Evolutionary conservation across 2,113 vertebrate species (phyloP).

Genomic region (Perognathus longimembris): DNA sequence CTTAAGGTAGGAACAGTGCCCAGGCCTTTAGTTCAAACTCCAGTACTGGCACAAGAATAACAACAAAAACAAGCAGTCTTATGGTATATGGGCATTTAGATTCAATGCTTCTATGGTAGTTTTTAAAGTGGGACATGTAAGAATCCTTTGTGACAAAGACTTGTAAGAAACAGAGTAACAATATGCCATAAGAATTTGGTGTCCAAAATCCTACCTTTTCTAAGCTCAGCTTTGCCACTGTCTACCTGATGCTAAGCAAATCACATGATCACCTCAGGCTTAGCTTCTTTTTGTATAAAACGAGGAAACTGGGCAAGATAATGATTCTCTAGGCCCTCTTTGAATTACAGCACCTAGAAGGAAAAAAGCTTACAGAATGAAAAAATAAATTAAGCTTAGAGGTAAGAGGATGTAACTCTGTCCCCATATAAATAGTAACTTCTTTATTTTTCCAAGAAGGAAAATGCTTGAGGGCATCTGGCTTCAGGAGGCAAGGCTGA

Average conservation of each 20-base stretch:
- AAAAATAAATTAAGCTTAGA: conserved; percentile 59
- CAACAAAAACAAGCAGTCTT: background rate
- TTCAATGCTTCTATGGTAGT: background rate
- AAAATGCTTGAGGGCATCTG: conserved; percentile 62
- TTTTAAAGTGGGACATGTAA: background rate
- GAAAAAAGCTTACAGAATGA: conserved; percentile 58
- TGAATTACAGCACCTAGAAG: conserved; percentile 61
- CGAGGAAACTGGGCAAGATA: conserved; percentile 51
- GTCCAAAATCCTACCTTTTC: conserved; percentile 24
- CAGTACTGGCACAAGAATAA: no score
- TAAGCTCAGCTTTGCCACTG: background rate
- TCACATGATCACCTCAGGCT: conserved; percentile 4
- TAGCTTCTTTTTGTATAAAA: conserved; percentile 55
- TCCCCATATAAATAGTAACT: conserved; percentile 47
- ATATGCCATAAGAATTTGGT: conserved; percentile 33
- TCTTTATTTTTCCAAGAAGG: conserved; percentile 51
- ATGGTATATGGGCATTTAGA: conserved; percentile 8
- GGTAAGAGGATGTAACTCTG: conserved; percentile 51
- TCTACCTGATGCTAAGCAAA: background rate
- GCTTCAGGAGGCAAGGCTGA: conserved; percentile 58
- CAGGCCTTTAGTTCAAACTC: no score
- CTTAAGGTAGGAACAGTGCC: no score
- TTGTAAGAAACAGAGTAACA: conserved; percentile 33
- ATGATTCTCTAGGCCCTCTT: conserved; percentile 24
- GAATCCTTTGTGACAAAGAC: conserved; percentile 32